phyloP scores from a whole-genome alignment of 2,797 vertebrate genomes.

The Thalassophryne amazonica region DNA sequence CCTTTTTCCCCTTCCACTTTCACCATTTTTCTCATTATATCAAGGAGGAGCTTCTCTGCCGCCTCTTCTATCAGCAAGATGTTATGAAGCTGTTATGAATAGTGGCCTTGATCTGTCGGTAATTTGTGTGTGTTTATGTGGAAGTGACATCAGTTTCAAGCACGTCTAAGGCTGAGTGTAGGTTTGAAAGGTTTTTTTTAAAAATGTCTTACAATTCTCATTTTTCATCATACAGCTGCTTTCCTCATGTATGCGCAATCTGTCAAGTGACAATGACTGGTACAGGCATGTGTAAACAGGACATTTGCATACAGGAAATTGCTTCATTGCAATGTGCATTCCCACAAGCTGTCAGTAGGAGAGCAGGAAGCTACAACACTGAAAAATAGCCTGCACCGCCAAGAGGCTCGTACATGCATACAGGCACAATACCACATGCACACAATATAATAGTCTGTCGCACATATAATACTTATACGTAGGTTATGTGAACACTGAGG shows the following conservation, averaged over 20 bases:
- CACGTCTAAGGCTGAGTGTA: constrained; percentile 27
- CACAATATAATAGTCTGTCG: constrained; percentile 7
- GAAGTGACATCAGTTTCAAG: constrained; percentile 43
- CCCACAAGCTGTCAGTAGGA: constrained; percentile 64
- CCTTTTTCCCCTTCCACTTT: constrained; percentile 26
- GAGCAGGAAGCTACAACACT: constrained; percentile 27
- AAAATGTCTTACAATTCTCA: constrained; percentile 60
- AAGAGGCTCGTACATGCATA: constrained; percentile 23
- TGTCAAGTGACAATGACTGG: constrained; percentile 72
- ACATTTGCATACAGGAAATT: constrained; percentile 79
- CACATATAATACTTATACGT: neutral
- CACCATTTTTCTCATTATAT: constrained; percentile 35
- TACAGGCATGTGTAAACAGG: constrained; percentile 68
- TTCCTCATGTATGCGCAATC: constrained; percentile 63
- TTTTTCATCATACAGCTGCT: constrained; percentile 63
- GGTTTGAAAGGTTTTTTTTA: constrained; percentile 52
- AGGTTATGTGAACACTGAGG: neutral
- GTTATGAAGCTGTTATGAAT: constrained; percentile 24
- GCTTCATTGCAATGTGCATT: constrained; percentile 74
- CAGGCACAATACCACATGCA: constrained; percentile 5
- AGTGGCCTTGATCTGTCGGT: constrained; percentile 40
- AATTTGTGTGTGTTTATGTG: constrained; percentile 26
- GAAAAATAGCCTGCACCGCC: constrained; percentile 54
- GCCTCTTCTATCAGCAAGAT: constrained; percentile 26
- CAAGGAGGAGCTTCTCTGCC: constrained; percentile 23